Percentiles rank a stretch among this genome's conserved stretches.
Evolutionary conservation across 2,888 invertebrate species (phyloP).

Genomic region (Diarsia rubi): DNA sequence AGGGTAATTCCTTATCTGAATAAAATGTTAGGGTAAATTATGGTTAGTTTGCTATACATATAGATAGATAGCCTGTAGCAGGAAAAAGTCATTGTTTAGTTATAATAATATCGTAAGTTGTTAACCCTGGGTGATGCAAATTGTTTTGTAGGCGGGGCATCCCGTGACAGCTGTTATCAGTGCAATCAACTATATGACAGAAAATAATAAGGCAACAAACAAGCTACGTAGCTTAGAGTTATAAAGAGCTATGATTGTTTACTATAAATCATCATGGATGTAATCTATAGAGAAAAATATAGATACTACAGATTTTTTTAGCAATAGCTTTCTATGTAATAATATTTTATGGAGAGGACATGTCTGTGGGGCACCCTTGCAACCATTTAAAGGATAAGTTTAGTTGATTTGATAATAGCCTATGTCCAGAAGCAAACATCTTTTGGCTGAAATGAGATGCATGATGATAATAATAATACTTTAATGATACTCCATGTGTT

Average conservation of each 20-base stretch:
- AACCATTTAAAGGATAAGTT: neutral
- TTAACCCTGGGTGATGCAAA: constrained; percentile 37
- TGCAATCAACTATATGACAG: constrained; percentile 4
- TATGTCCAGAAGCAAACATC: too few species aligned
- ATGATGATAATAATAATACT: too few species aligned
- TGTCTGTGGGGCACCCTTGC: too few species aligned
- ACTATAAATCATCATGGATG: neutral
- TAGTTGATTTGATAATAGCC: neutral
- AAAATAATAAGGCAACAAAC: constrained; percentile 16
- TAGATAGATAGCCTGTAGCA: neutral
- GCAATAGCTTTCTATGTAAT: neutral
- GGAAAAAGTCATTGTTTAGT: neutral
- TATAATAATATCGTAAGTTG: constrained; percentile 4
- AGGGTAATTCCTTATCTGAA: neutral
- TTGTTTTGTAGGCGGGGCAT: constrained; percentile 12
- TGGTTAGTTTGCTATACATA: neutral
- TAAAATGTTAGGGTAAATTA: neutral
- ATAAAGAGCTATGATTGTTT: constrained; percentile 2
- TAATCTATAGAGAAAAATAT: neutral
- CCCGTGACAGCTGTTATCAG: constrained; percentile 21
- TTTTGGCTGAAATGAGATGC: too few species aligned
- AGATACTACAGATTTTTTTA: neutral
- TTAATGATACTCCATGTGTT: neutral
- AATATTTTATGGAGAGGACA: neutral
- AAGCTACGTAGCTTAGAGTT: neutral